Base-by-base conservation (phyloP, 2,113 vertebrate genomes). In the Aegithalos caudatus region DNA sequence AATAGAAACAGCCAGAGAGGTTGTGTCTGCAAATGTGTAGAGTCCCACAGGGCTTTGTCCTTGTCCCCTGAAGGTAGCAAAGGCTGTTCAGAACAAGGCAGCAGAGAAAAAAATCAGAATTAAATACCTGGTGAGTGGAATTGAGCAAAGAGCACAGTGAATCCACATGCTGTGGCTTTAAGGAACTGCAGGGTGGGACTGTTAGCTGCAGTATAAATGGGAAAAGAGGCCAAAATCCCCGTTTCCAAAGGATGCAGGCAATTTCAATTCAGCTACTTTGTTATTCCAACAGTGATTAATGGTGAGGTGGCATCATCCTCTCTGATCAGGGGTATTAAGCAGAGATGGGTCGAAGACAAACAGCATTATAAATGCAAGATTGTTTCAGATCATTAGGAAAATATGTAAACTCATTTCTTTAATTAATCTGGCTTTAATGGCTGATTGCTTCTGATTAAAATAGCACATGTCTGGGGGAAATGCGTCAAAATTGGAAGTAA, bases 361-460 rank as follows among this genome's bases (percentile, higher is more conserved):
- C 23, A 38, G 50, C 62, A 57, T 92, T 86, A 57, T 42, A 81
- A 83, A 71, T 66, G 56, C 60, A 74, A 71, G 73, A 66, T 33
- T 47, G 40, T 67, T 93, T 95, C 73, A 74, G 47, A 70, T 78
- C 53, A 56, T 81, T 89, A 81, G 81, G 90, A 86, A 94, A 95
- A 76, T 44, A 64, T 1, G 0, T 38, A 62, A 92, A 86, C 58
- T 72, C 53, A 73, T 92, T 95, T 85, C 40, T 94, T 74, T 73
- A 73, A 89, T 91, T 84, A 87, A 89, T 78, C 50, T 78, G 44
- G 40, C 22, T 89, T 94, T 84, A 73, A 73, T 71, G 61, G n/a
- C 37, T 95, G 81, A 86, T 78, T 90, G 78, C 81, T 79, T 33
- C 88, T 71, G 56, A 78, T 90, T 95, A 79, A 95, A 90, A 87